Evolutionary conservation across 2,888 invertebrate genomes (phyloP).

Genomic region (Eretmocerus hayati): DNA sequence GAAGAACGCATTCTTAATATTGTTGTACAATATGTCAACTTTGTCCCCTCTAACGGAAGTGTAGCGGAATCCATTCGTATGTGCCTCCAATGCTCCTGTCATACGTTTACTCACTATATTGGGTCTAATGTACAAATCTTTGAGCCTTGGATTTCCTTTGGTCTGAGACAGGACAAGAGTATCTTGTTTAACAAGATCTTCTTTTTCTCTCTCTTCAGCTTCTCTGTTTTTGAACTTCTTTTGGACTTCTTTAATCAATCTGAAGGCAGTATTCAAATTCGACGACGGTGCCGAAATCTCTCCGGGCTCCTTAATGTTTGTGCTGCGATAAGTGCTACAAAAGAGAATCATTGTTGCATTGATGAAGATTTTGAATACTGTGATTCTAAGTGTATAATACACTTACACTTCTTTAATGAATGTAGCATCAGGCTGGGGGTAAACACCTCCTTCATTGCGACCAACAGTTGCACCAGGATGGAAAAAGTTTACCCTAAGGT

Average conservation of each 20-base stretch:
- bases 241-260: slow-evolving; percentile 98
- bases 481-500: slow-evolving; percentile 95
- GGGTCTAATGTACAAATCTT: slow-evolving; percentile 97
- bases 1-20: slow-evolving; percentile 98
- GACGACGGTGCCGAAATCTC: slow-evolving; percentile 89
- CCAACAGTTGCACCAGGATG: slow-evolving; percentile 97
- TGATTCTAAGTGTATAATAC: slow-evolving; percentile 4
- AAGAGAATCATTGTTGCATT: slow-evolving; percentile 1
- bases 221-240: slow-evolving; percentile 97
- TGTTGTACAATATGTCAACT: slow-evolving; percentile 98
- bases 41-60: slow-evolving; percentile 99
- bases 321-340: slow-evolving; percentile 85
- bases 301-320: slow-evolving; percentile 95
- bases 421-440: slow-evolving; percentile 91
- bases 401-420: slow-evolving; percentile 96
- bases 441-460: slow-evolving; percentile 81
- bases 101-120: slow-evolving; percentile 96
- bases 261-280: slow-evolving; percentile 93
- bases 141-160: slow-evolving; percentile 95
- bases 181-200: slow-evolving; percentile 98
- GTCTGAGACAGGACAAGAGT: slow-evolving; percentile 87
- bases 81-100: slow-evolving; percentile 84
- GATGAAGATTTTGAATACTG: not conserved
- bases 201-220: slow-evolving; percentile 97
- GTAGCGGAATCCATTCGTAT: slow-evolving; percentile 92